phyloP scores from a whole-genome alignment of 2,113 vertebrate genomes.

The Bucco capensis region DNA sequence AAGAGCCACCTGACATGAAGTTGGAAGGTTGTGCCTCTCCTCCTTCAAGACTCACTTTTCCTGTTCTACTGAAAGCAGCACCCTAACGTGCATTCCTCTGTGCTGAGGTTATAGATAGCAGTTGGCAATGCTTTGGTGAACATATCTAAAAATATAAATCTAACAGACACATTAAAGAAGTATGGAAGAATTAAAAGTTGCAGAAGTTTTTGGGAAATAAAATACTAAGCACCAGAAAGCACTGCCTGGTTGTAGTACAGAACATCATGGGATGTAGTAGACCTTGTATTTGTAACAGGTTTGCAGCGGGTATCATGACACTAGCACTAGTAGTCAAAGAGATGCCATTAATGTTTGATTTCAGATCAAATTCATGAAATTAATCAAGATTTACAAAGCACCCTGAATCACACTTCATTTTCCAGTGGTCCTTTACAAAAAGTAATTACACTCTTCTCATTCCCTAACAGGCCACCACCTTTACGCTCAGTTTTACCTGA shows the following conservation, averaged over 20 bases:
- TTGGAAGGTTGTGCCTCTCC: background rate
- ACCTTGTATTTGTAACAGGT: background rate
- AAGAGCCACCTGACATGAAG: background rate
- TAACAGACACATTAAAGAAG: background rate
- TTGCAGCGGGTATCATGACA: background rate
- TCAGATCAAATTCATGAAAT: background rate
- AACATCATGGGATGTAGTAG: rapidly evolving
- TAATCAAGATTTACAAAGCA: background rate
- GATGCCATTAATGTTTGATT: background rate
- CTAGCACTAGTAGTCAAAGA: background rate
- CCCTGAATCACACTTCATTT: background rate
- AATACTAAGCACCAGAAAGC: background rate
- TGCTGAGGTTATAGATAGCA: background rate
- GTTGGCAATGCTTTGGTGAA: background rate
- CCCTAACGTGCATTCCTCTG: background rate
- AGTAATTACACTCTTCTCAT: background rate
- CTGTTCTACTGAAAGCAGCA: constrained; percentile 7
- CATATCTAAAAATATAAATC: background rate
- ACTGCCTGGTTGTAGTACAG: background rate
- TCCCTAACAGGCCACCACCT: background rate
- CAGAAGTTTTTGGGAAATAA: background rate
- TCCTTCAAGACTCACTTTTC: constrained; percentile 2
- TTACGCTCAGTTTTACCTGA: background rate
- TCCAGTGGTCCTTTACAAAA: background rate
- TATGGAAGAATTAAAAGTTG: background rate